Percentiles rank a stretch among this genome's conserved stretches.
phyloP scores from a whole-genome alignment of 2,113 vertebrate genomes.

The Halichoeres trimaculatus region DNA sequence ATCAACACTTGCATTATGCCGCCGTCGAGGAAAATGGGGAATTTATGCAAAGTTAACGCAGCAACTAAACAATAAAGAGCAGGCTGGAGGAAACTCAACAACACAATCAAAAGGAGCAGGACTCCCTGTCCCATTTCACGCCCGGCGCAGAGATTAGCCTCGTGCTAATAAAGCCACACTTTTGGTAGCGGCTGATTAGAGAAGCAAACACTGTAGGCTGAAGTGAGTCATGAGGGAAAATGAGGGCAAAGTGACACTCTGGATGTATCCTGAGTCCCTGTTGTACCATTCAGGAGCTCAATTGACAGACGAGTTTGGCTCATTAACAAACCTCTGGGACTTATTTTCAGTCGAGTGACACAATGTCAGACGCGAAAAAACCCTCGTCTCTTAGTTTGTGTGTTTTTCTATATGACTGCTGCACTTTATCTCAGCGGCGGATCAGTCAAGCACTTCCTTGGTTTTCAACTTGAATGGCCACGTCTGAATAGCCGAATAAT shows the following conservation, averaged over 20 bases:
- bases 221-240: constrained; percentile 10
- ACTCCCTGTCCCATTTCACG: constrained; percentile 41
- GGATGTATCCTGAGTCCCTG: background rate
- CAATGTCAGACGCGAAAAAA: background rate
- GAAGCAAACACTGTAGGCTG: constrained; percentile 29
- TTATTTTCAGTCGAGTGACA: constrained; percentile 4
- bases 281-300: constrained; percentile 19
- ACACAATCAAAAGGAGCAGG: constrained; percentile 2
- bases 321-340: constrained; percentile 43
- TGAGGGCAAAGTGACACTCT: constrained; percentile 42
- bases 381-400: background rate
- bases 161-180: constrained; percentile 45
- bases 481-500: constrained; percentile 23
- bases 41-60: constrained; percentile 69
- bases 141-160: constrained; percentile 47
- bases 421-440: background rate
- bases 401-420: background rate
- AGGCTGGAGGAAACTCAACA: background rate
- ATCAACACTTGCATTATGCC: constrained; percentile 39
- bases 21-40: constrained; percentile 33
- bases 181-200: constrained; percentile 37
- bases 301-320: constrained; percentile 40
- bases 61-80: constrained; percentile 54
- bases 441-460: constrained; percentile 16
- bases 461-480: constrained; percentile 28